Base-by-base conservation (phyloP, 2,888 invertebrate genomes). In the Bibio marci region DNA sequence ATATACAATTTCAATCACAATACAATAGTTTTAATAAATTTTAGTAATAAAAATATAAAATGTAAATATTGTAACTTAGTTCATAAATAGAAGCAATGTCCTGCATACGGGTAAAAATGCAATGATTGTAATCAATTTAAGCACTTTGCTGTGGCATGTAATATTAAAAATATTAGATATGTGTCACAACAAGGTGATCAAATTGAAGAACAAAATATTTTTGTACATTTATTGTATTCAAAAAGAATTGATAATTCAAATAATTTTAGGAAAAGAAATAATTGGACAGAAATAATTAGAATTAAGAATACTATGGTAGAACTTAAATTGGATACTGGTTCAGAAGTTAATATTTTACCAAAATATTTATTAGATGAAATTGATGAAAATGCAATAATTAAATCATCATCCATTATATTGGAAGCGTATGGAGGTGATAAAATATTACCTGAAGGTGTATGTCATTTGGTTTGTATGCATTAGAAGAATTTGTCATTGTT, bases 121-220 rank as follows among this genome's bases (percentile, higher is more conserved):
- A 28, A 13, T 13, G 10, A 28, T 13, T 28, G 28, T 19, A 26
- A 25, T 11, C 25, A 26, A 26, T 8, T 13, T 5, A 35, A 26
- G 3, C 35, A 35, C 13, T 26, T 26, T 26, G 35, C 26, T 22
- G 35, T 35, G 4, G 35, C 26, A 12, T 35, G 35, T n/a, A 35
- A 14, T 3, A 14, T 13, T 12, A 35, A 13, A 13, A 14, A 26
- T n/a, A 19, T 35, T 10, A 26, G 25, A 10, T 8, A 13, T 12
- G 4, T 26, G 6, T 25, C 35, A n/a, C n/a, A n/a, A n/a, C n/a
- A n/a, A n/a, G n/a, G n/a, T n/a, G n/a, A n/a, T n/a, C n/a, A n/a
- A 14, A 35, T 5, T 35, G 6, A 26, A 3, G 13, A 35, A 5
- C 3, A 25, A 7, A 13, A 35, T 13, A 6, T 14, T 6, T 12